Base-by-base conservation (phyloP, 1,140 invertebrate genomes). In the Orius insidiosus region DNA sequence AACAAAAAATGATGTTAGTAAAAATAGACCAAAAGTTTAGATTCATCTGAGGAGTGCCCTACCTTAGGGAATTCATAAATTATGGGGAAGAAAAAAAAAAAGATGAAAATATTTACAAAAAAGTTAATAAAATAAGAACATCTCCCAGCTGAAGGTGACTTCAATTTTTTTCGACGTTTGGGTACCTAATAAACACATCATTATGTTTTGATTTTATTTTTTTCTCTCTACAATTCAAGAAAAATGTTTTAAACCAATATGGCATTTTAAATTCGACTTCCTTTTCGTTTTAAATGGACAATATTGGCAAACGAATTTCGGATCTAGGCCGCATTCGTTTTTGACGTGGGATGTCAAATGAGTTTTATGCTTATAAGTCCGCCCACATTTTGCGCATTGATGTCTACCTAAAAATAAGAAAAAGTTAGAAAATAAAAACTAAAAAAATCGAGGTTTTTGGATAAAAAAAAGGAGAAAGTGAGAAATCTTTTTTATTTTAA, bases 261-360 rank as follows among this genome's bases (percentile, higher is more conserved):
- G 56, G 18, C 33, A 41, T 18, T 49, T 45, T 7, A 58, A 45
- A 43, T 47, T 48, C 32, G 46, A 44, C 33, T 52, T 54, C 11
- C 60, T 57, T 13, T 56, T 58, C 36, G 60, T 59, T 45, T 56
- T 59, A 35, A 51, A 44, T 24, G 52, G 49, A n/a, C 53, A 54
- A 11, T 46, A 18, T 19, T 51, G 53, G 47, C 53, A 54, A 39
- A 49, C 34, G 35, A 51, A 54, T 1, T 19, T 11, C n/a, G 53
- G 51, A 11, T 51, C 49, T 44, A n/a, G n/a, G 11, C 65, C 64
- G 8, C 53, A 54, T 24, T 52, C 51, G 14, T 45, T 47, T 7
- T 46, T 38, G 15, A 38, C 16, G 55, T 74, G 71, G 3, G 63
- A 59, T 42, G 60, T 64, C 52, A 72, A 61, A 52, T 69, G 69